Percentiles rank a stretch among this genome's conserved stretches.
phyloP scores from a whole-genome alignment of 2,888 invertebrate species.

The Morpho helenor region DNA sequence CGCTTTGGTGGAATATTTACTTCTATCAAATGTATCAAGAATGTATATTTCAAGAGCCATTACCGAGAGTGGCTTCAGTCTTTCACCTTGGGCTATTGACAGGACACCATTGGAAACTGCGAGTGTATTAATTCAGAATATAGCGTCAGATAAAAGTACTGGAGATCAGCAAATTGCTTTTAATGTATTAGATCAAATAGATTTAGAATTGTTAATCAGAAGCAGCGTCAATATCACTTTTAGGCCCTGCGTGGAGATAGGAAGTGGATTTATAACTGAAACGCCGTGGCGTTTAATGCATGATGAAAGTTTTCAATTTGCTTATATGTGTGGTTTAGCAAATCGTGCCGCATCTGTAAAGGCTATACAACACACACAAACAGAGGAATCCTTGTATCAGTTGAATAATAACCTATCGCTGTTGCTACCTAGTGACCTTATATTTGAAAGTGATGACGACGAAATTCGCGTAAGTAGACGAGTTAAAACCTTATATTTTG shows the following conservation, averaged over 20 bases:
- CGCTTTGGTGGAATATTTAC: constrained; percentile 53
- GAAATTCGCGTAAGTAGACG: constrained; percentile 32
- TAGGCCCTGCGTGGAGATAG: constrained; percentile 49
- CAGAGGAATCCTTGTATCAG: constrained; percentile 33
- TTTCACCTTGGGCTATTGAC: constrained; percentile 57
- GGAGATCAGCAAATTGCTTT: background rate
- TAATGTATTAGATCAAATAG: constrained; percentile 27
- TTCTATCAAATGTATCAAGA: constrained; percentile 45
- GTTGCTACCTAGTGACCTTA: constrained; percentile 51
- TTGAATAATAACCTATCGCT: constrained; percentile 39
- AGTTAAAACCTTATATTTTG: constrained; percentile 51
- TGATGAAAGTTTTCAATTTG: constrained; percentile 32
- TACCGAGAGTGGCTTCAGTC: constrained; percentile 55
- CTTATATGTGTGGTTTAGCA: constrained; percentile 54
- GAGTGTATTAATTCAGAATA: constrained; percentile 43
- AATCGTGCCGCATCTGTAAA: constrained; percentile 50
- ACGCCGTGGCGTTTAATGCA: constrained; percentile 49
- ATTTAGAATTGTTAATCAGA: constrained; percentile 33
- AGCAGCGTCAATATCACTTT: constrained; percentile 38
- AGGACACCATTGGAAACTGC: constrained; percentile 46
- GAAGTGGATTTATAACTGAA: constrained; percentile 40
- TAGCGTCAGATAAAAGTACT: constrained; percentile 25
- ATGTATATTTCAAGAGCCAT: constrained; percentile 52
- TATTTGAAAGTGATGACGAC: constrained; percentile 35
- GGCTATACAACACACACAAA: constrained; percentile 38